Conservation (phyloP, 2,113 vertebrate species). For the Hemibates koningsi region DNA sequence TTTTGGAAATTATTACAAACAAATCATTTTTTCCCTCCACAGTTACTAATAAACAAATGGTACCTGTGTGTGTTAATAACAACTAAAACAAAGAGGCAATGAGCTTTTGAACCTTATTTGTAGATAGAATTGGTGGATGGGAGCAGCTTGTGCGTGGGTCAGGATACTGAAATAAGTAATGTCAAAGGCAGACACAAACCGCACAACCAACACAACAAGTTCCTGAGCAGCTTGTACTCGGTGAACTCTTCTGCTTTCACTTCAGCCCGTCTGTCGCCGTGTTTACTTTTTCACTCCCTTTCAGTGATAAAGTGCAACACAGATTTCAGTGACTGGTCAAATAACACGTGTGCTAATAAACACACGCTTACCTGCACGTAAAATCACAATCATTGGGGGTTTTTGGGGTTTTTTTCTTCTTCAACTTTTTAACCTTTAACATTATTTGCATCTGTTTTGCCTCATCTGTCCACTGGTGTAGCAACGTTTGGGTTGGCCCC, state of each 20-base stretch:
- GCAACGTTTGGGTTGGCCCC: background rate
- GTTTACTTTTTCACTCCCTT: background rate
- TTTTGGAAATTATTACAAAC: background rate
- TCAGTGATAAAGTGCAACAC: background rate
- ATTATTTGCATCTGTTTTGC: background rate
- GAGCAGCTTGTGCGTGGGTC: background rate
- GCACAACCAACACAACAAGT: background rate
- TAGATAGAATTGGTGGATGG: background rate
- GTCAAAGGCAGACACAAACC: background rate
- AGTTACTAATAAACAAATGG: background rate
- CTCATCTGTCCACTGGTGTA: background rate
- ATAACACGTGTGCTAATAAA: background rate
- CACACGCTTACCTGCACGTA: background rate
- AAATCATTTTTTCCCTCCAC: background rate
- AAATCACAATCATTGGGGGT: fast-evolving
- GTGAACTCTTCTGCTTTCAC: background rate
- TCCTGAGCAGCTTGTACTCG: background rate
- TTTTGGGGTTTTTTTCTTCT: fast-evolving
- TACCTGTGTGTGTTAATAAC: background rate
- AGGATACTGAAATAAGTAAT: background rate
- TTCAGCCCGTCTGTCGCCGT: background rate
- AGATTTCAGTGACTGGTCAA: background rate
- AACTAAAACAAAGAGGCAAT: background rate
- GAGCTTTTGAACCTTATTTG: background rate
- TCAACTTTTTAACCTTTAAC: background rate